Base-by-base conservation (phyloP, 1,140 invertebrate genomes). In the Drosophila parabipectinata region DNA sequence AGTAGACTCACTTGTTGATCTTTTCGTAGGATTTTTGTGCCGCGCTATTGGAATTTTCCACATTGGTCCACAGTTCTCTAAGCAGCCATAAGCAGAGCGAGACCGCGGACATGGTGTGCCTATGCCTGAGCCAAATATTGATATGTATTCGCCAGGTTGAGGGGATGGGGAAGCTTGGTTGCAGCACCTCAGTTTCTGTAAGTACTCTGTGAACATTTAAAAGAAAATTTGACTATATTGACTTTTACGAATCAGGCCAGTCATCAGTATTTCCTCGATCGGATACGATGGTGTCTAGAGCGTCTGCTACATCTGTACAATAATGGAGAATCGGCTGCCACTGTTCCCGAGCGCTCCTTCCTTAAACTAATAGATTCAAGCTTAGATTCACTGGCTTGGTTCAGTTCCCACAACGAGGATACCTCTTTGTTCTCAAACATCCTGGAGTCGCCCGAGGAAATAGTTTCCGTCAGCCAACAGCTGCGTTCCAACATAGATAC, bases 51-150 rank as follows among this genome's bases (percentile, higher is more conserved):
- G 37, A 59, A 9, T 84, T 88, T 56, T 62, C 69, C 1, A 67
- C 75, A 10, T 18, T 30, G 9, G 34, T 90, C 14, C 90, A 91
- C 15, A 72, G 67, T 12, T 59, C 48, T 18, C 55, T 90, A 28
- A 30, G 41, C 6, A 54, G 41, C 3, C 15, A 74, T 12, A 34
- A 63, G 6, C 56, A 79, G 45, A 24, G 51, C 3, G 69, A 84
- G 12, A 50, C 47, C 18, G 18, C 79, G 8, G 90, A 91, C 26
- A 63, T 76, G 18, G 72, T 84, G 9, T 90, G 80, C 28, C 44
- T 91, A 0, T 91, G 90, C 28, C 28, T 91, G n/a, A 77, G 79
- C 6, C 90, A 91, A 61, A 84, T 91, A 14, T 51, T 90, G 15
- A 78, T 72, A 2, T 91, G 90, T 15, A 77, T 91, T 15, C 75